Percentiles rank a stretch among this genome's conserved stretches.
Evolutionary conservation across 2,888 invertebrate genomes (phyloP).

Genomic region (Euplexia lucipara): DNA sequence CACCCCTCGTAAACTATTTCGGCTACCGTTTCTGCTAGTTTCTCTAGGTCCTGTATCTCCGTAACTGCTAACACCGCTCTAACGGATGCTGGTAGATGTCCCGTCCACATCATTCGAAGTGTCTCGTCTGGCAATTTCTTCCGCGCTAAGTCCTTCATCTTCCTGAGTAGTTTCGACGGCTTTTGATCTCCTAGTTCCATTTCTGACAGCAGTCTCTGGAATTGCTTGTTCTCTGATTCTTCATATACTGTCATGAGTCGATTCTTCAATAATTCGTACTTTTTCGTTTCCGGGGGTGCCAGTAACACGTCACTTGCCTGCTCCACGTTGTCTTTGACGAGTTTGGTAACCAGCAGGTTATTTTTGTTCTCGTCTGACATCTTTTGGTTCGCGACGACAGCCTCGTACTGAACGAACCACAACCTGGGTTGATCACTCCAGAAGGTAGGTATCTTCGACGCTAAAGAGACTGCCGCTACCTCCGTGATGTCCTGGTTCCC

Average conservation of each 20-base stretch:
- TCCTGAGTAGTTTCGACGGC: neutral
- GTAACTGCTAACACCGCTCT: neutral
- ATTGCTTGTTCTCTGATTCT: slow-evolving; percentile 2
- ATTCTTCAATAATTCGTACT: neutral
- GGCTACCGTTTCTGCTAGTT: neutral
- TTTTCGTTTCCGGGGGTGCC: neutral
- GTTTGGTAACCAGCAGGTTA: neutral
- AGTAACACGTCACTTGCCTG: neutral
- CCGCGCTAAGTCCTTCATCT: neutral
- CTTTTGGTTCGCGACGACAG: neutral
- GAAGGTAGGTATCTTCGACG: slow-evolving; percentile 1
- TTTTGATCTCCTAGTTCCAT: neutral
- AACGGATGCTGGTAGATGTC: neutral
- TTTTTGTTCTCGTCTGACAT: neutral
- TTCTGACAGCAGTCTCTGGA: neutral
- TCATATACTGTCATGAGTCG: neutral
- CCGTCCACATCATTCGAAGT: neutral
- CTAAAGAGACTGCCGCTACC: neutral
- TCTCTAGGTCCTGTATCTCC: neutral
- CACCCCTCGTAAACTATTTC: too few species aligned
- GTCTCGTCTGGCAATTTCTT: neutral
- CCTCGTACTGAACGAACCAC: neutral
- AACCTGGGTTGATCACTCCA: slow-evolving; percentile 3
- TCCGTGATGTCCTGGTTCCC: neutral
- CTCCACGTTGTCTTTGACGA: slow-evolving; percentile 1